Base-by-base conservation (phyloP, 1,140 invertebrate genomes). In the Drosophila rhopaloa region DNA sequence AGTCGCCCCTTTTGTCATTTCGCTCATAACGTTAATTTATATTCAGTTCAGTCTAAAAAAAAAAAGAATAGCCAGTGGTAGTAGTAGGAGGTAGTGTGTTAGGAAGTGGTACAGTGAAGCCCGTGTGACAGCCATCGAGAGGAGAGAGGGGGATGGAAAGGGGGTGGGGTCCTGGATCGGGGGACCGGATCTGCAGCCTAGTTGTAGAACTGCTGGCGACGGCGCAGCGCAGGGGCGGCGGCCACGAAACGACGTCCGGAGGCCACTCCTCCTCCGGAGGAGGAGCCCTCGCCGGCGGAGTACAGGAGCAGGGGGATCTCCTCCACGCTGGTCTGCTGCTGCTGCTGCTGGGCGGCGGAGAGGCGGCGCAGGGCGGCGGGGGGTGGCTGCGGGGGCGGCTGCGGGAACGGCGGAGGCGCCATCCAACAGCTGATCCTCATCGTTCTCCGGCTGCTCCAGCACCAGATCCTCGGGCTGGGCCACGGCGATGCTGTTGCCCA, bases 21-120 rank as follows among this genome's bases (percentile, higher is more conserved):
- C 68, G 68, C 68, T 88, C 83, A 88, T 88, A 88, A 88, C 78
- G 81, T 88, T 88, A 88, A 88, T 88, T 88, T 89, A 89, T 88
- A 88, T 89, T 88, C 84, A 88, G 84, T 88, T 89, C 84, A 88
- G 83, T 89, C 84, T 88, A 88, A 83, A 86, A 86, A 86, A 81
- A 78, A 70, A 67, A 57, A 66, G 46, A 47, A 60, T 46, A 70
- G 60, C 65, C 70, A 46, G 68, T 38, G 67, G 60, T 53, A 40
- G 54, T 46, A 11, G 37, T 29, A 35, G 47, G 68, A 35, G 62
- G 60, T 53, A 32, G 29, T 46, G 29, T 46, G 47, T 57, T 61
- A 35, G 62, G 60, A 48, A 32, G 29, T 46, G 47, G 70, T 61
- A 76, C 63, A 81, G 71, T 60, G 61, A 59, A 75, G 70, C 61